These are phyloP conservation scores for Dione juno DNA, from an alignment of 2,888 invertebrate genomes.

Conservation along the genomic window DNA sequence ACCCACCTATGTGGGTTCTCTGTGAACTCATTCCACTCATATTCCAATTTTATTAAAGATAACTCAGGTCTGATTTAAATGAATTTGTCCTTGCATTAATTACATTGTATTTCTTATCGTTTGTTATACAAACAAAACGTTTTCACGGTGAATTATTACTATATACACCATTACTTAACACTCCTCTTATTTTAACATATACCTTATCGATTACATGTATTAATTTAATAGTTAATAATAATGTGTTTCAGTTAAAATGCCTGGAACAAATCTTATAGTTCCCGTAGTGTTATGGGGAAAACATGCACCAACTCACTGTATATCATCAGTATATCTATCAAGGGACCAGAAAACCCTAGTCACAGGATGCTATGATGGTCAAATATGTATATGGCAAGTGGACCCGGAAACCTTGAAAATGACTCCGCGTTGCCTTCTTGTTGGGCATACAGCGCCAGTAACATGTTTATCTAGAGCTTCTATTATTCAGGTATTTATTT, in stretches of 20 bases:
- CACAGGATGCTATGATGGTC: slow-evolving; percentile 99
- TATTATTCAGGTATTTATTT: slow-evolving; percentile 76
- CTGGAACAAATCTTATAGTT: slow-evolving; percentile 95
- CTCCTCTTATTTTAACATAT: not conserved
- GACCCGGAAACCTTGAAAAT: slow-evolving; percentile 93
- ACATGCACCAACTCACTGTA: slow-evolving; percentile 97
- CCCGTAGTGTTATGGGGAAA: slow-evolving; percentile 99
- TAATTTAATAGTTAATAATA: slow-evolving; percentile 5
- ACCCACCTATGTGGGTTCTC: slow-evolving; percentile 41
- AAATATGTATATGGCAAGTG: slow-evolving; percentile 95
- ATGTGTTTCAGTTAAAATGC: slow-evolving; percentile 77
- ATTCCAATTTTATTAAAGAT: slow-evolving; percentile 8
- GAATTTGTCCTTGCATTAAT: slow-evolving; percentile 57
- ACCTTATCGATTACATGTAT: not conserved
- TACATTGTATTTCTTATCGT: slow-evolving; percentile 58
- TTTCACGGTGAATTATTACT: slow-evolving; percentile 53
- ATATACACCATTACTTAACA: slow-evolving; percentile 22
- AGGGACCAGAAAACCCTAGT: slow-evolving; percentile 95
- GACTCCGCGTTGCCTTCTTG: slow-evolving; percentile 94
- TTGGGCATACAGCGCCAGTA: slow-evolving; percentile 98
- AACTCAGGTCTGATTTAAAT: slow-evolving; percentile 55
- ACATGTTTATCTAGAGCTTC: slow-evolving; percentile 94
- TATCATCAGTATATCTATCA: slow-evolving; percentile 96
- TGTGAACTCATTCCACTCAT: slow-evolving; percentile 20
- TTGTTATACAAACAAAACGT: slow-evolving; percentile 69